Percentiles rank a stretch among this genome's conserved stretches.
These are phyloP conservation scores for Sialia sialis DNA, from an alignment of 2,113 vertebrate genomes.

Conservation along the genomic window DNA sequence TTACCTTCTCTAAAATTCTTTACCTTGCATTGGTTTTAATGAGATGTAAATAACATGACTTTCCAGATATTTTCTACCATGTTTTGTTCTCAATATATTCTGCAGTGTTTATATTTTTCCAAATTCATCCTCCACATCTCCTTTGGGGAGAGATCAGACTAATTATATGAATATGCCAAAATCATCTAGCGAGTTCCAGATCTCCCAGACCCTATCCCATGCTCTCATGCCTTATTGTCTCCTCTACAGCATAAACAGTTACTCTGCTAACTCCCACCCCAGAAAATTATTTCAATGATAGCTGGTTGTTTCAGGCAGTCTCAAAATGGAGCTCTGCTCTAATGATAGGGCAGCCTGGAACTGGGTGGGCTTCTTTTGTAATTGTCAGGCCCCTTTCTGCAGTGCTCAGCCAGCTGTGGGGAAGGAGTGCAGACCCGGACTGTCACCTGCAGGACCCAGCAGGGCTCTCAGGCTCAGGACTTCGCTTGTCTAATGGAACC, in stretches of 20 bases:
- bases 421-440: constrained; percentile 83
- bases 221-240: neutral
- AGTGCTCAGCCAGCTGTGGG: constrained; percentile 92
- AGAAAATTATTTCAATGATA: neutral
- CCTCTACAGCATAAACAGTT: neutral
- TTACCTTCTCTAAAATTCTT: neutral
- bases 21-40: neutral
- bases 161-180: neutral
- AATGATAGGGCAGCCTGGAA: neutral
- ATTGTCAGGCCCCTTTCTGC: neutral
- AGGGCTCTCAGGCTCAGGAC: constrained; percentile 73
- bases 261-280: neutral
- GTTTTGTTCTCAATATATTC: neutral
- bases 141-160: neutral
- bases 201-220: neutral
- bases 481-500: constrained; percentile 71
- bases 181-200: neutral
- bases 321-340: neutral
- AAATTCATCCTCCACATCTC: neutral
- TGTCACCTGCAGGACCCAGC: constrained; percentile 73
- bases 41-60: neutral
- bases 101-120: neutral
- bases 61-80: neutral
- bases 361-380: neutral
- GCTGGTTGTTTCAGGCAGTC: neutral